Evolutionary conservation across 2,113 vertebrate species (phyloP).

Genomic region (Oncorhynchus clarkii): DNA sequence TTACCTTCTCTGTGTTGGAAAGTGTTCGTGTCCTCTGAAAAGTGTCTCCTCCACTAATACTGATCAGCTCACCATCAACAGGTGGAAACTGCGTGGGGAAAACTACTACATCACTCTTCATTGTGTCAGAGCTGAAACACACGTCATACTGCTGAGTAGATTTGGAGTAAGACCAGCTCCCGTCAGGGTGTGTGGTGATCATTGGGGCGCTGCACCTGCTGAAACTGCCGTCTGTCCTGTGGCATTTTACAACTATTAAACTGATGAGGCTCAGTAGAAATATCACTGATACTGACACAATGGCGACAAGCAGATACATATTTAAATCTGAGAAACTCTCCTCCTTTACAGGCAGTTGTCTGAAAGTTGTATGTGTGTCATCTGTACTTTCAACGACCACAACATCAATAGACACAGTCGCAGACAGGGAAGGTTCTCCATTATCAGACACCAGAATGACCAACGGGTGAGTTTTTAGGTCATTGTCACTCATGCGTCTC

Average conservation of each 20-base stretch:
- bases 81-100: conserved; percentile 13
- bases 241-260: conserved; percentile 28
- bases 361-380: conserved; percentile 12
- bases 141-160: conserved; percentile 33
- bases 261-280: conserved; percentile 26
- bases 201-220: conserved; percentile 20
- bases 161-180: conserved; percentile 29
- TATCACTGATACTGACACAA: conserved; percentile 22
- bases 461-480: conserved; percentile 41
- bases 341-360: background rate
- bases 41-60: conserved; percentile 14
- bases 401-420: conserved; percentile 27
- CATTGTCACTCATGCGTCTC: conserved; percentile 43
- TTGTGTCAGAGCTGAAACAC: conserved; percentile 40
- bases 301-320: conserved; percentile 61
- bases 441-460: conserved; percentile 55
- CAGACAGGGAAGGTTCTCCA: conserved; percentile 26
- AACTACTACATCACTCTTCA: conserved; percentile 39
- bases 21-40: conserved; percentile 17
- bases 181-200: conserved; percentile 25
- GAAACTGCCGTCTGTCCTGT: conserved; percentile 17
- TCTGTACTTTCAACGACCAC: conserved; percentile 16
- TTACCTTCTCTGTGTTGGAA: conserved; percentile 15
- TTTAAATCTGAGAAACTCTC: conserved; percentile 62
- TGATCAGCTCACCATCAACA: background rate